Percentiles rank a stretch among this genome's conserved stretches.
Evolutionary conservation across 2,888 invertebrate genomes (phyloP).

Genomic region (Thysanoteuthis rhombus): DNA sequence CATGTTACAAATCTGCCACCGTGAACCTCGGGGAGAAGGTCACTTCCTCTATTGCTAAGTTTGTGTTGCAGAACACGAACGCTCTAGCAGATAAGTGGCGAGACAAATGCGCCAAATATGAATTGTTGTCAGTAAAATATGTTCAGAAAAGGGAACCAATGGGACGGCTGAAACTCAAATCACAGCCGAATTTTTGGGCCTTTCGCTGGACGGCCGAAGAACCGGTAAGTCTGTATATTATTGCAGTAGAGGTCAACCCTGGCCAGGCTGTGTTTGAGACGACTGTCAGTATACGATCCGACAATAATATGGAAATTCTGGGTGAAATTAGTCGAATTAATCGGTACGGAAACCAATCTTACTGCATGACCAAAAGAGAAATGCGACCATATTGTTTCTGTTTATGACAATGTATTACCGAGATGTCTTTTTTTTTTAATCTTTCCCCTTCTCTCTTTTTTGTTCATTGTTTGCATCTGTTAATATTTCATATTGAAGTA

Average conservation of each 20-base stretch:
- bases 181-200: not conserved
- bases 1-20: slow-evolving; percentile 78
- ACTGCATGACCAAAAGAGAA: slow-evolving; percentile 56
- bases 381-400: slow-evolving; percentile 25
- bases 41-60: slow-evolving; percentile 73
- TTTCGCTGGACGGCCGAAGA: slow-evolving; percentile 32
- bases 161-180: slow-evolving; percentile 34
- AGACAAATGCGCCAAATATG: slow-evolving; percentile 68
- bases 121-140: slow-evolving; percentile 74
- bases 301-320: slow-evolving; percentile 68
- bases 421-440: not conserved
- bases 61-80: slow-evolving; percentile 77
- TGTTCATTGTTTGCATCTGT: not conserved
- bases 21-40: slow-evolving; percentile 72
- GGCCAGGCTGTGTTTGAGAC: slow-evolving; percentile 82
- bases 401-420: not conserved
- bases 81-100: slow-evolving; percentile 69
- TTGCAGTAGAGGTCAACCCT: slow-evolving; percentile 76
- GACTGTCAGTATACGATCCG: slow-evolving; percentile 73
- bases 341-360: slow-evolving; percentile 66
- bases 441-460: too few species aligned
- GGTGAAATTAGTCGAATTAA: slow-evolving; percentile 73
- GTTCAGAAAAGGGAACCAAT: slow-evolving; percentile 71
- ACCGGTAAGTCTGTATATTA: slow-evolving; percentile 68
- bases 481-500: not conserved